These are phyloP conservation scores for Zosterops lateralis DNA, from an alignment of 2,113 vertebrate genomes.

Conservation along the genomic window DNA sequence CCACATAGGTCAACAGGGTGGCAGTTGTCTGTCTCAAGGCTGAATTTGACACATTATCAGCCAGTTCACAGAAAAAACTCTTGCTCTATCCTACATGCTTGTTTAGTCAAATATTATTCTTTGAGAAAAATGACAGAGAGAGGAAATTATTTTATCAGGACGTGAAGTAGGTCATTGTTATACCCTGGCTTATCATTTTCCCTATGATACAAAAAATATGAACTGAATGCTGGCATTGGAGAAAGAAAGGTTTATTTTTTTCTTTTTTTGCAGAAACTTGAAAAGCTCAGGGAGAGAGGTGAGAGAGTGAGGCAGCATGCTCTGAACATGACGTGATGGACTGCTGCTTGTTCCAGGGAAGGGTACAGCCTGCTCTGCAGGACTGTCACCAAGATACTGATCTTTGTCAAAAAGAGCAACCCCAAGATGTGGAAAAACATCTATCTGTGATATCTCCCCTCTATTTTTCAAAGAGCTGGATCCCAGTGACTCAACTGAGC, in stretches of 20 bases:
- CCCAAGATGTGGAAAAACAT: background rate
- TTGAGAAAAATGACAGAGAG: constrained; percentile 37
- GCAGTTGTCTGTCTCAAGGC: constrained; percentile 13
- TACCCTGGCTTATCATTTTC: constrained; percentile 38
- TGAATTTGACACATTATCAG: constrained; percentile 11
- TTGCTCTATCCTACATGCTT: background rate
- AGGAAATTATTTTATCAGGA: constrained; percentile 61
- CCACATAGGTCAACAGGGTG: constrained; percentile 1
- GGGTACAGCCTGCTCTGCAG: background rate
- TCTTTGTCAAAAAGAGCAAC: background rate
- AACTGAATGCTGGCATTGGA: background rate
- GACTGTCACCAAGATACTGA: background rate
- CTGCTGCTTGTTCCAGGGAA: background rate
- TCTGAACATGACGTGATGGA: background rate
- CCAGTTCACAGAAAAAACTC: constrained; percentile 21
- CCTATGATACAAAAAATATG: background rate
- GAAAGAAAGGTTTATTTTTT: background rate
- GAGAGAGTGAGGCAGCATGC: background rate
- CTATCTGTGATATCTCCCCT: background rate
- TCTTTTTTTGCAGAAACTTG: background rate
- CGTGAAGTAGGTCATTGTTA: constrained; percentile 49
- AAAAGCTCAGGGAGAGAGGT: background rate
- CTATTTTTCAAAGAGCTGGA: background rate
- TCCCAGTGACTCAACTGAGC: background rate
- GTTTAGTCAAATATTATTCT: constrained; percentile 48